Conservation (phyloP, 2,113 vertebrate genomes). For the Limanda limanda region DNA sequence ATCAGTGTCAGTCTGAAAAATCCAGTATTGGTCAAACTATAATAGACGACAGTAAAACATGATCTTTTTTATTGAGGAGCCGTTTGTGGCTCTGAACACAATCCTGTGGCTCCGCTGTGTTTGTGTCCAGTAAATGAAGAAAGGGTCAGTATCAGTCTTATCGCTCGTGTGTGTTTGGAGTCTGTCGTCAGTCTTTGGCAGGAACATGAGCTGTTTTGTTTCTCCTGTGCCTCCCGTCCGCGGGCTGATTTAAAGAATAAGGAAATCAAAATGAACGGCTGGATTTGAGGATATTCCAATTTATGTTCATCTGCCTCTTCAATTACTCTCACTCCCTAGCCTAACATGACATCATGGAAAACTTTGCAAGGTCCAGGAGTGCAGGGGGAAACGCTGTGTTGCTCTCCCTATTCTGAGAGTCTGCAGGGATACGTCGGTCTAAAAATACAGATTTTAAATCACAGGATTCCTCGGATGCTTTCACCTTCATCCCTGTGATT, state of each 20-base stretch:
- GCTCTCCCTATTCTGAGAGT: conserved; percentile 72
- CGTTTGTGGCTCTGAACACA: neutral
- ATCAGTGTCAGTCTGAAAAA: no score
- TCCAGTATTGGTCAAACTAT: neutral
- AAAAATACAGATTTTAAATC: conserved; percentile 95
- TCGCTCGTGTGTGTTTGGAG: conserved; percentile 40
- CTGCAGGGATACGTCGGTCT: conserved; percentile 87
- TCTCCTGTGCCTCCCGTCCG: conserved; percentile 22
- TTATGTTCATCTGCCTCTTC: conserved; percentile 71
- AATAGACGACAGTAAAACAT: neutral
- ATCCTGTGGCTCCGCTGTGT: neutral
- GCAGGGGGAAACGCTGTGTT: conserved; percentile 69
- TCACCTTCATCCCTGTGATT: conserved; percentile 88
- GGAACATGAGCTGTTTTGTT: conserved; percentile 35
- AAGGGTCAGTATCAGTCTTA: conserved; percentile 36
- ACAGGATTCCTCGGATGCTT: conserved; percentile 91
- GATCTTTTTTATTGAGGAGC: neutral
- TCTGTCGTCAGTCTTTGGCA: conserved; percentile 48
- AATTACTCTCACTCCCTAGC: conserved; percentile 67
- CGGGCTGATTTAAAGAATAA: conserved; percentile 34
- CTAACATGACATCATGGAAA: conserved; percentile 86
- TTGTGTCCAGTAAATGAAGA: neutral
- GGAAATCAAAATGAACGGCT: conserved; percentile 52
- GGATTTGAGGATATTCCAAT: conserved; percentile 72
- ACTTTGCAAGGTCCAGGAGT: conserved; percentile 62